Evolutionary conservation across 2,113 vertebrate genomes (phyloP).

Genomic region (Cariama cristata): DNA sequence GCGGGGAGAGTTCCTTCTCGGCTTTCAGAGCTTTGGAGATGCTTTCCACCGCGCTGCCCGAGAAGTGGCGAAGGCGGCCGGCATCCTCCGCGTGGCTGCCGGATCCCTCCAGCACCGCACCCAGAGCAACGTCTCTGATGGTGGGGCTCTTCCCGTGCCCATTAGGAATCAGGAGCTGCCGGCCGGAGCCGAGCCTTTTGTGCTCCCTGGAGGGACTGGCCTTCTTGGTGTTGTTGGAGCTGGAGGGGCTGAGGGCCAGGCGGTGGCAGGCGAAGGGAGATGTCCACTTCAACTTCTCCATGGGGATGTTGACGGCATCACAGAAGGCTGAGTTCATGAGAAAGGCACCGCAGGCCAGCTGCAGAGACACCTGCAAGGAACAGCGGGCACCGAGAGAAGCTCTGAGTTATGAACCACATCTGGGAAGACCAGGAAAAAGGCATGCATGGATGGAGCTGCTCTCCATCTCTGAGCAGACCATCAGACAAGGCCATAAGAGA

Average conservation of each 20-base stretch:
- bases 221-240: constrained; percentile 62
- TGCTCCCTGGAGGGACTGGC: background rate
- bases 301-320: constrained; percentile 83
- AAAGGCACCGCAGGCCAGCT: constrained; percentile 91
- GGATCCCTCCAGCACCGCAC: accelerated
- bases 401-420: background rate
- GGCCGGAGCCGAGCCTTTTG: accelerated
- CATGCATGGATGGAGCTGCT: background rate
- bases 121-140: accelerated
- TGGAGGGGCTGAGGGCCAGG: constrained; percentile 77
- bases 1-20: constrained; percentile 14
- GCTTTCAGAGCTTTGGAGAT: constrained; percentile 27
- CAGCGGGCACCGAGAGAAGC: background rate
- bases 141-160: background rate
- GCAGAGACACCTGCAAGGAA: constrained; percentile 84
- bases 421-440: background rate
- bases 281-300: constrained; percentile 95
- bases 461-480: background rate
- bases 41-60: background rate
- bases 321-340: constrained; percentile 85
- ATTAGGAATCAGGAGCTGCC: background rate
- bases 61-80: background rate
- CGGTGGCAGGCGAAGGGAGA: constrained; percentile 92
- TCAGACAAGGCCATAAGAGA: accelerated
- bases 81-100: accelerated